These are phyloP conservation scores for Megalops atlanticus DNA, from an alignment of 2,113 vertebrate genomes.

Conservation along the genomic window DNA sequence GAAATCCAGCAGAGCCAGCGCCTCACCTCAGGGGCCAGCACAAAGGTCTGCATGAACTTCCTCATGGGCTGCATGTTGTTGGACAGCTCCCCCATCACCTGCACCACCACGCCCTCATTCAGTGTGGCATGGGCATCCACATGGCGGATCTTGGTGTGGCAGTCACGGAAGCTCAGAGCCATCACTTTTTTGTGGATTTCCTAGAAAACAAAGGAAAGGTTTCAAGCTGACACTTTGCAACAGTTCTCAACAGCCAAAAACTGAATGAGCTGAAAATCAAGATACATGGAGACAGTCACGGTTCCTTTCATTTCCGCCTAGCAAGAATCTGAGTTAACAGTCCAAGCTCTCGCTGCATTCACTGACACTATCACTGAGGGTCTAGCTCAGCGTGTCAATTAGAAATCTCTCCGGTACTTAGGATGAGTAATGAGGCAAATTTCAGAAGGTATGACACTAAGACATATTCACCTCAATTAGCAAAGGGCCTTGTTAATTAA, in stretches of 20 bases:
- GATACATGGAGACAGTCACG: background rate
- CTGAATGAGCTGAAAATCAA: background rate
- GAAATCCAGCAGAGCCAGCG: background rate
- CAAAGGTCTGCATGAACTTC: constrained; percentile 97
- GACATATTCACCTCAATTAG: constrained; percentile 2
- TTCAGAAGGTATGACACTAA: background rate
- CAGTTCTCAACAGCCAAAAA: background rate
- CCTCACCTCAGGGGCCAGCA: constrained; percentile 91
- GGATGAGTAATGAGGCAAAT: background rate
- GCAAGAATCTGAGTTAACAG: background rate
- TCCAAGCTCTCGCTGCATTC: background rate
- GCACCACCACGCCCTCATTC: constrained; percentile 94
- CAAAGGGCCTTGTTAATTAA: constrained; percentile 8
- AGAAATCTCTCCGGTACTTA: background rate
- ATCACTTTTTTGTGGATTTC: constrained; percentile 96
- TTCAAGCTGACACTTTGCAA: background rate
- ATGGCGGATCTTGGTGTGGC: constrained; percentile 94
- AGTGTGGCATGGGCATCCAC: constrained; percentile 96
- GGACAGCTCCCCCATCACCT: constrained; percentile 96
- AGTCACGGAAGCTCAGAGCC: constrained; percentile 93
- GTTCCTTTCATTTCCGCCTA: background rate
- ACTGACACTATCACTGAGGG: background rate
- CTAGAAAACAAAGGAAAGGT: constrained; percentile 39
- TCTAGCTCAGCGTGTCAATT: constrained; percentile 7
- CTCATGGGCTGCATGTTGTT: constrained; percentile 97